These are phyloP conservation scores for Chromis chromis DNA, from an alignment of 2,797 vertebrate genomes.

Conservation along the genomic window DNA sequence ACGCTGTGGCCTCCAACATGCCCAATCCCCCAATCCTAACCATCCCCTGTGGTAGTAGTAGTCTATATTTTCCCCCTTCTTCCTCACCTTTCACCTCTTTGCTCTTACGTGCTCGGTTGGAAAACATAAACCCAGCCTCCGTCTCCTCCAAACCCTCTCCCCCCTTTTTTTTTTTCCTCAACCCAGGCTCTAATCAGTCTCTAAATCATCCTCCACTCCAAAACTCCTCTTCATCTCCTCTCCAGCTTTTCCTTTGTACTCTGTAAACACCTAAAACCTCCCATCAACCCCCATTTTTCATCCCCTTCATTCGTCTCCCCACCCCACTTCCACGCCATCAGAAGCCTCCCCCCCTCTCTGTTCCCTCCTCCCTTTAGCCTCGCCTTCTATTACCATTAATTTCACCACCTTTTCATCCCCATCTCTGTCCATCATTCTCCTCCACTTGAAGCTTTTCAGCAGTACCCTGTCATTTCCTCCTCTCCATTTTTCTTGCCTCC, in stretches of 20 bases:
- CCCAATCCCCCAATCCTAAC: slow-evolving; percentile 50
- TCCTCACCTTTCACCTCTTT: slow-evolving; percentile 10
- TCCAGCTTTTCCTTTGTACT: slow-evolving; percentile 22
- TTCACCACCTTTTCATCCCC: slow-evolving; percentile 33
- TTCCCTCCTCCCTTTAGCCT: slow-evolving; percentile 32
- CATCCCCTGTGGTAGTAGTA: slow-evolving; percentile 18
- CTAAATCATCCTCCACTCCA: slow-evolving; percentile 29
- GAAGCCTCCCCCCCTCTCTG: slow-evolving; percentile 7
- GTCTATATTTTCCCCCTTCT: slow-evolving; percentile 17
- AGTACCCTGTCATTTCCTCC: slow-evolving; percentile 6
- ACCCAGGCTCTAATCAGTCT: not conserved
- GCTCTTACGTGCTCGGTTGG: slow-evolving; percentile 3
- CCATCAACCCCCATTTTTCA: slow-evolving; percentile 41
- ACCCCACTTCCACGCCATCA: slow-evolving; percentile 40
- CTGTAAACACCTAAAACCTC: slow-evolving; percentile 38
- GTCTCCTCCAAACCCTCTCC: slow-evolving; percentile 3
- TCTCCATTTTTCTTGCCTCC: slow-evolving; percentile 24
- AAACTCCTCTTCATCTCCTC: slow-evolving; percentile 36
- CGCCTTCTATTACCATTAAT: slow-evolving; percentile 35
- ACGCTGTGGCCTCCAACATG: slow-evolving; percentile 37
- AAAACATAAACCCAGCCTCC: slow-evolving; percentile 13
- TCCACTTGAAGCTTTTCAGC: slow-evolving; percentile 34
- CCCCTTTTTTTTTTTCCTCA: not conserved
- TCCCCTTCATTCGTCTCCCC: slow-evolving; percentile 32
- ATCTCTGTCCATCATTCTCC: slow-evolving; percentile 7